Evolutionary conservation across 2,888 invertebrate genomes (phyloP), one percentile per base, ranked within the genome.

Genomic region (Drosophila eohydei): DNA sequence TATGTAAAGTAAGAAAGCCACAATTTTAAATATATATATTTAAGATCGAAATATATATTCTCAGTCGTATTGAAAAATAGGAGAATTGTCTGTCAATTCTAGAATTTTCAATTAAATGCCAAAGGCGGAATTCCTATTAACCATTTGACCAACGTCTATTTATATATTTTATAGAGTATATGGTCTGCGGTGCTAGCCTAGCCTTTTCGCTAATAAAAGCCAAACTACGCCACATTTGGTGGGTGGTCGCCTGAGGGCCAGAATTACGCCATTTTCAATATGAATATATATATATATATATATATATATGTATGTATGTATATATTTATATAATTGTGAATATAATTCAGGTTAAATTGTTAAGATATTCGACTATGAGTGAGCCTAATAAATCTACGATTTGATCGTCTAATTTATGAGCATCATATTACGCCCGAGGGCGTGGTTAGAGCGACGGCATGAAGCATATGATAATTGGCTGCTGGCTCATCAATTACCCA

Each of bases 351-450:
- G 54, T 62, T 57, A 77, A 81, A 69, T 77, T 70, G 63, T 71
- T 78, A 67, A 69, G 58, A 80, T 80, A 56, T 82, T 46, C 38
- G 61, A 66, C 61, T 46, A 16, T 55, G 62, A 59, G 58, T 50
- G 38, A 46, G 50, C 51, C 40, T 61, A 75, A 83, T 86, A 83
- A 86, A 83, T 84, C 78, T 66, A 75, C 38, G 58, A 64, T 66
- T 78, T 83, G 77, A 83, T 83, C 71, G 46, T 48, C 46, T 69
- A 64, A 67, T 74, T 77, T 73, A 77, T 38, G 72, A 72, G 44
- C 75, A 67, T 57, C 55, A 36, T 72, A 67, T 43, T 43, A 36
- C 26, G 77, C 73, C 34, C 26, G 51, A 26, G 65, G 83, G 62
- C 70, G 51, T 41, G 67, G 55, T 63, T 52, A 41, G 7, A 28